phyloP scores from a whole-genome alignment of 2,888 invertebrate genomes.

The Calameuta filiformis region DNA sequence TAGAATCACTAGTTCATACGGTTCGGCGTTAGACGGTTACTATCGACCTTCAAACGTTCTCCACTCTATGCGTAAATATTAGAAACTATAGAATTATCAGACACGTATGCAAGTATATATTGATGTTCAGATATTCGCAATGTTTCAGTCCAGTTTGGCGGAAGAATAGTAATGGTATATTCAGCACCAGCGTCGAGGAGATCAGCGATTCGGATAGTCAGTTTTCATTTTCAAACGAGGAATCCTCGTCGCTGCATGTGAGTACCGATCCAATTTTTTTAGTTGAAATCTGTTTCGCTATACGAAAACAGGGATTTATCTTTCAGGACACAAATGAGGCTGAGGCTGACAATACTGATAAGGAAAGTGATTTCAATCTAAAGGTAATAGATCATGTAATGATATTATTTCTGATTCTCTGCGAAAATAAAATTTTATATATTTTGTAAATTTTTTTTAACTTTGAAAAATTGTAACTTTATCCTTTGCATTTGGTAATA shows the following conservation, averaged over 20 bases:
- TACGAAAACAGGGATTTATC: conserved; percentile 1
- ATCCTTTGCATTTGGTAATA: too few relatives aligned
- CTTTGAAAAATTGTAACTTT: too few relatives aligned
- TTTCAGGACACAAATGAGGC: conserved; percentile 54
- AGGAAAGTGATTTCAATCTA: conserved; percentile 62
- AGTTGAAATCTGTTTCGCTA: background rate
- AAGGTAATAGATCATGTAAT: conserved; percentile 43
- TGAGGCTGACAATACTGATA: conserved; percentile 58
- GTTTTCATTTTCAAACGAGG: conserved; percentile 63
- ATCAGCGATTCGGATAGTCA: conserved; percentile 63
- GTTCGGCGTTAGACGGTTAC: too few relatives aligned
- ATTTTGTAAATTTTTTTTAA: too few relatives aligned
- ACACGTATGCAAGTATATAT: conserved; percentile 23
- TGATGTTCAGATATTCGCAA: conserved; percentile 41
- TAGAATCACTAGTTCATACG: too few relatives aligned
- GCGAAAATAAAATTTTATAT: conserved; percentile 10
- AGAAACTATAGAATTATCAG: background rate
- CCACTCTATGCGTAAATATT: too few relatives aligned
- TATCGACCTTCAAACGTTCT: too few relatives aligned
- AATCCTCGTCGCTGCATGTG: conserved; percentile 59
- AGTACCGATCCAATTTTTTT: conserved; percentile 21
- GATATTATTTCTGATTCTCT: background rate
- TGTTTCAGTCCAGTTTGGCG: conserved; percentile 65
- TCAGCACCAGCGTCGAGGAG: conserved; percentile 57
- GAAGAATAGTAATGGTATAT: conserved; percentile 61